Evolutionary conservation across 2,888 invertebrate genomes (phyloP).

Genomic region (Caradrina clavipalpis): DNA sequence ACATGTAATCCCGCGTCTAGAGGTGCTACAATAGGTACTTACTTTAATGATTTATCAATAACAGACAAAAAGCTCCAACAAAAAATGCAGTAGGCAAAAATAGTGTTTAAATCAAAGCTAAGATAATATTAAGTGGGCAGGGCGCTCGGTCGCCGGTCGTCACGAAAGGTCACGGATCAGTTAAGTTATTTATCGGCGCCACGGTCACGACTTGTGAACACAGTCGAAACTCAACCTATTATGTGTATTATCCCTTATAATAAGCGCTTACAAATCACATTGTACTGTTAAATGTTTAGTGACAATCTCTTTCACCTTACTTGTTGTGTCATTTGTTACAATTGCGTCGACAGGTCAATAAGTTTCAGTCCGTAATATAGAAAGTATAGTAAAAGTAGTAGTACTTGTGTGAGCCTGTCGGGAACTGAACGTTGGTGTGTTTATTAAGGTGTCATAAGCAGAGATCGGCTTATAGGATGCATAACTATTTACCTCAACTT

Average conservation of each 20-base stretch:
- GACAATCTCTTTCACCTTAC: background rate
- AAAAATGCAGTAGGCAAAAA: constrained; percentile 69
- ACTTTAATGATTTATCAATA: background rate
- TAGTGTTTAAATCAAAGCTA: constrained; percentile 67
- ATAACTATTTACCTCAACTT: too few relatives aligned
- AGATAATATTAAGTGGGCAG: constrained; percentile 77
- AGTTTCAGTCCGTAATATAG: background rate
- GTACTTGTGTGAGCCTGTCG: background rate
- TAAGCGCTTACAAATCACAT: constrained; percentile 28
- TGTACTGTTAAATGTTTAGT: background rate
- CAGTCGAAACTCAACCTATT: constrained; percentile 67
- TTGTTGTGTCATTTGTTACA: background rate
- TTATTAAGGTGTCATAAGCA: too few relatives aligned
- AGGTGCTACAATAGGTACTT: too few relatives aligned
- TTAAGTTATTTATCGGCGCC: constrained; percentile 72
- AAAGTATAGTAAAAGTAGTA: background rate
- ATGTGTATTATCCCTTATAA: constrained; percentile 58
- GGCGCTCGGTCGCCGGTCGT: constrained; percentile 67
- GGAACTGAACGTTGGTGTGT: background rate
- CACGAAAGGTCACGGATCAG: constrained; percentile 78
- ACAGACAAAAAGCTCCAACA: background rate
- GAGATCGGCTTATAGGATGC: too few relatives aligned
- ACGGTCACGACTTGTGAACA: constrained; percentile 70
- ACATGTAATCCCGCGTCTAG: too few relatives aligned
- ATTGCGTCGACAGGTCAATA: background rate